A percentile compares a stretch with the other conserved stretches of the same genome.
Conservation (phyloP, 2,888 invertebrate species). For the Parascotia fuliginaria region DNA sequence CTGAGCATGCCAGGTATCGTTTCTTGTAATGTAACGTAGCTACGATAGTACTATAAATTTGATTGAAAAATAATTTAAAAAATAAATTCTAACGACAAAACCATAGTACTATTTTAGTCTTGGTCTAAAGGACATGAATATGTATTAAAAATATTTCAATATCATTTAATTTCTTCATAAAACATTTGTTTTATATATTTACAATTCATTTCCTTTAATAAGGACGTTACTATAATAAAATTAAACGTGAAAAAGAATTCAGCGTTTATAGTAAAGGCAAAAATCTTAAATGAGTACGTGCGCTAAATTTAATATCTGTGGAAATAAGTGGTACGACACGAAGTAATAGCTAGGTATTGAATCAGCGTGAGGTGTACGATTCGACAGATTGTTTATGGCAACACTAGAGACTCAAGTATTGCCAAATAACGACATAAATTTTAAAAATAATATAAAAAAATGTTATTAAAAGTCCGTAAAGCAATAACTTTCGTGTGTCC, state of each 20-base stretch:
- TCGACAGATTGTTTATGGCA: slow-evolving; percentile 11
- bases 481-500: too few relatives aligned
- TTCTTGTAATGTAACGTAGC: slow-evolving; percentile 23
- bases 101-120: slow-evolving; percentile 37
- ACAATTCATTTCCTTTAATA: slow-evolving; percentile 26
- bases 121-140: slow-evolving; percentile 28
- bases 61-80: not conserved
- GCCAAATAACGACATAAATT: not conserved
- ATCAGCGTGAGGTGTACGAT: slow-evolving; percentile 32
- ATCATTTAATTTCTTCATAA: too few relatives aligned
- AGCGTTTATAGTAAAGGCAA: slow-evolving; percentile 32
- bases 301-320: slow-evolving; percentile 41
- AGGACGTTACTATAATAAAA: slow-evolving; percentile 28
- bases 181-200: too few relatives aligned
- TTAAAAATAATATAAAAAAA: not conserved
- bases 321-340: slow-evolving; percentile 45
- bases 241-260: slow-evolving; percentile 38
- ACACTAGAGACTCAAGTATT: not conserved
- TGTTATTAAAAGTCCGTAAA: too few relatives aligned
- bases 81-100: not conserved
- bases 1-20: slow-evolving; percentile 37
- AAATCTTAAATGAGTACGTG: slow-evolving; percentile 35
- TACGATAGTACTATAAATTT: slow-evolving; percentile 31
- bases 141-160: not conserved
- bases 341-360: slow-evolving; percentile 40